These are phyloP conservation scores for Laticauda laticaudata DNA, from an alignment of 2,113 vertebrate species.

Conservation along the genomic window DNA sequence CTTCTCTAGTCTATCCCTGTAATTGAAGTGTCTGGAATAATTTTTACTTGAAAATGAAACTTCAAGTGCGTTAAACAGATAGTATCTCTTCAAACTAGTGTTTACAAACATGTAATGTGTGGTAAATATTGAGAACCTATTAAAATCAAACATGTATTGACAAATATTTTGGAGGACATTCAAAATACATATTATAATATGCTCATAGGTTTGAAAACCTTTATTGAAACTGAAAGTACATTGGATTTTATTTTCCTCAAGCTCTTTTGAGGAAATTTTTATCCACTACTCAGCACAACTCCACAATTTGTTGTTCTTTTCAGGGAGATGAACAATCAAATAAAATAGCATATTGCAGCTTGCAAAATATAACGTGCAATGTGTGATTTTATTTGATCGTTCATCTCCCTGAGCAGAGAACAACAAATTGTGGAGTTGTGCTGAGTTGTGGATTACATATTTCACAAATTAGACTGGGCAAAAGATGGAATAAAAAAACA, in stretches of 20 bases:
- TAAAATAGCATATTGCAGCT: background rate
- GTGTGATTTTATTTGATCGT: background rate
- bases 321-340: background rate
- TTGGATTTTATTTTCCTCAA: background rate
- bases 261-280: background rate
- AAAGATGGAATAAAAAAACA: background rate
- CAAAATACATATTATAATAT: background rate
- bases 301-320: background rate
- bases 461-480: background rate
- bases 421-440: background rate
- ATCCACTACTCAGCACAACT: background rate
- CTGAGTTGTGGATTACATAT: background rate
- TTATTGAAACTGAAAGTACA: background rate
- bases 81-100: background rate
- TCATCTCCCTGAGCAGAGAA: background rate
- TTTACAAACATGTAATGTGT: slow-evolving; percentile 3
- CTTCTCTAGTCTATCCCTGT: background rate
- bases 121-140: background rate
- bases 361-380: background rate
- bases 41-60: background rate
- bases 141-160: background rate
- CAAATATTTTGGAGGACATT: slow-evolving; percentile 6
- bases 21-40: background rate
- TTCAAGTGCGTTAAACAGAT: background rate
- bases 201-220: background rate